Evolutionary conservation across 2,113 vertebrate species (phyloP).

Genomic region (Microcebus murinus): DNA sequence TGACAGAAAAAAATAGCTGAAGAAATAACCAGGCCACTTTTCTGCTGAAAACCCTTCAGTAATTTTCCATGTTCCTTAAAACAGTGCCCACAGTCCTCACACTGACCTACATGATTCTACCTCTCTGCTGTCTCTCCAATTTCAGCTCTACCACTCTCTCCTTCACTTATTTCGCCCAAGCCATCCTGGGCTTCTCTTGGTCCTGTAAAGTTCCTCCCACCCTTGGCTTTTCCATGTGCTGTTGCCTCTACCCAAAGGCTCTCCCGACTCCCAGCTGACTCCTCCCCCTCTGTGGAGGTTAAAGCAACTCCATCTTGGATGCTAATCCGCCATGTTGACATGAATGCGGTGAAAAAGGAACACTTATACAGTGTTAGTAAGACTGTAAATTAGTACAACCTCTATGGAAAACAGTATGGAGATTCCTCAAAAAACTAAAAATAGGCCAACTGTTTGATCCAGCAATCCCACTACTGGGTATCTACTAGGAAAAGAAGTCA

Average conservation of each 20-base stretch:
- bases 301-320: no score
- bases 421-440: no score
- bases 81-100: not conserved
- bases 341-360: no score
- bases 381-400: no score
- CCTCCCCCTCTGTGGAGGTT: no score
- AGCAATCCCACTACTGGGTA: no score
- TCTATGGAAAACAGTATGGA: no score
- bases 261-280: not conserved
- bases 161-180: not conserved
- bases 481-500: no score
- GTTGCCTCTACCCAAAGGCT: not conserved
- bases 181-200: not conserved
- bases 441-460: no score
- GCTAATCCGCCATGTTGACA: no score
- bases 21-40: not conserved
- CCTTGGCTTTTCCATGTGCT: not conserved
- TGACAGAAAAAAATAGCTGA: not conserved
- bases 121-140: not conserved
- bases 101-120: not conserved
- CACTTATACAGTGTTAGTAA: no score
- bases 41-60: not conserved
- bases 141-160: not conserved
- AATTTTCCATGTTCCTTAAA: not conserved
- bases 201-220: not conserved